These are phyloP conservation scores for Echinometra lucunter DNA, from an alignment of 53 echinoderm and acorn worm genomes.

Conservation along the genomic window DNA sequence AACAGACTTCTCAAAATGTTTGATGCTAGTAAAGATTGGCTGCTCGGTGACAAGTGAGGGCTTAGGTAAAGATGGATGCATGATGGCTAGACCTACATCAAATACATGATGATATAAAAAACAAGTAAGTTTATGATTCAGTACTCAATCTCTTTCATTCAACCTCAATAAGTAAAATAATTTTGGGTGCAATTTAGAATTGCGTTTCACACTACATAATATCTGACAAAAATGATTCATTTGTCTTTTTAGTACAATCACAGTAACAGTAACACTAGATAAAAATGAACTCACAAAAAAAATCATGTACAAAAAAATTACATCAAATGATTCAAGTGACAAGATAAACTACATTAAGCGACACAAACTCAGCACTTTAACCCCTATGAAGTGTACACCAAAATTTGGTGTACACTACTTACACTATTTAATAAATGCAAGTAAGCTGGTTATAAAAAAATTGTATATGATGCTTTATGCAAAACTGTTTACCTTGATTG, in stretches of 20 bases:
- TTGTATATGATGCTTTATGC: not conserved
- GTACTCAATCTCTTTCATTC: too few species aligned
- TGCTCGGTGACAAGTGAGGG: slow-evolving; percentile 83
- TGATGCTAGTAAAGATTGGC: slow-evolving; percentile 89
- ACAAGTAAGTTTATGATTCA: not conserved
- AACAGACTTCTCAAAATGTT: slow-evolving; percentile 89
- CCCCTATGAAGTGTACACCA: too few species aligned
- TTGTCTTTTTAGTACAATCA: too few species aligned
- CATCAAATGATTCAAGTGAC: too few species aligned
- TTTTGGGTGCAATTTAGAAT: not conserved
- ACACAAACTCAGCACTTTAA: too few species aligned
- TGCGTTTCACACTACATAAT: not conserved
- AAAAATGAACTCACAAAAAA: too few species aligned
- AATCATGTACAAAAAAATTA: too few species aligned
- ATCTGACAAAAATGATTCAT: not conserved
- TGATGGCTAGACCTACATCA: slow-evolving; percentile 85
- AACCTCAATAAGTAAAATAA: not conserved
- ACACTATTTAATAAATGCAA: too few species aligned
- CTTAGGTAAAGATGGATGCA: slow-evolving; percentile 90
- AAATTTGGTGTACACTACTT: too few species aligned
- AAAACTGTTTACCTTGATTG: slow-evolving; percentile 75
- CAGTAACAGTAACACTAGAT: too few species aligned
- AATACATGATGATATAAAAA: not conserved
- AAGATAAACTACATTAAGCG: too few species aligned
- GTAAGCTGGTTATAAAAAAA: too few species aligned